Conservation (phyloP, 2,797 vertebrate species). For the Poecile montanus region DNA sequence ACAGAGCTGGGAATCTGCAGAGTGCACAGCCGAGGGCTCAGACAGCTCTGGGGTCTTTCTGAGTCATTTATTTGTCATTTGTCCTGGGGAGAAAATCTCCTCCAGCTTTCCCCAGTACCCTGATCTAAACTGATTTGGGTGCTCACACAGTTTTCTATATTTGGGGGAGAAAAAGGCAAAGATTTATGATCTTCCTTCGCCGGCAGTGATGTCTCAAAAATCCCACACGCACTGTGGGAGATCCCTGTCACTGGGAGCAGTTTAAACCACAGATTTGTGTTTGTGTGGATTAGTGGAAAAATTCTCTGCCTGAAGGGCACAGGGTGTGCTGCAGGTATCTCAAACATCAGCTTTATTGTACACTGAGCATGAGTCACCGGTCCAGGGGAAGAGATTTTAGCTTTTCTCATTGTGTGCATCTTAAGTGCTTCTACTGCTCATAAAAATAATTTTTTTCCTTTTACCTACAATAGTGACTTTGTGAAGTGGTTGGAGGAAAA, state of each 20-base stretch:
- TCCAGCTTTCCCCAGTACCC: not conserved
- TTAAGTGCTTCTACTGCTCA: not conserved
- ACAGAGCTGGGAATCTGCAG: not conserved
- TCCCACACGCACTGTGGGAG: not conserved
- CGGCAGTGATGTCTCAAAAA: not conserved
- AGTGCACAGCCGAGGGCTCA: not conserved
- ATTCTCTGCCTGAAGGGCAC: not conserved
- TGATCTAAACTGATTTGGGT: not conserved
- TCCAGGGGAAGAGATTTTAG: not conserved
- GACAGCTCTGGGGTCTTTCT: not conserved
- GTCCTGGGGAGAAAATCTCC: not conserved
- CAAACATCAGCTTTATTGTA: not conserved
- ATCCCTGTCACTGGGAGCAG: not conserved
- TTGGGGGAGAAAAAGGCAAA: no score
- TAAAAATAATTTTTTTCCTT: not conserved
- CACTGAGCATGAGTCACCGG: not conserved
- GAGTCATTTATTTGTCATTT: not conserved
- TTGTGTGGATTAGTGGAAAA: not conserved
- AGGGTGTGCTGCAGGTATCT: not conserved
- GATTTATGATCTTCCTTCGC: not conserved
- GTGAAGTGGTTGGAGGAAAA: not conserved
- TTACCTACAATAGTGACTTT: not conserved
- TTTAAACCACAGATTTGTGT: not conserved
- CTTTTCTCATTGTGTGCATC: not conserved
- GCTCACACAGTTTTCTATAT: fast-evolving